Conservation (phyloP, 2,888 invertebrate genomes). For the Griposia aprilina region DNA sequence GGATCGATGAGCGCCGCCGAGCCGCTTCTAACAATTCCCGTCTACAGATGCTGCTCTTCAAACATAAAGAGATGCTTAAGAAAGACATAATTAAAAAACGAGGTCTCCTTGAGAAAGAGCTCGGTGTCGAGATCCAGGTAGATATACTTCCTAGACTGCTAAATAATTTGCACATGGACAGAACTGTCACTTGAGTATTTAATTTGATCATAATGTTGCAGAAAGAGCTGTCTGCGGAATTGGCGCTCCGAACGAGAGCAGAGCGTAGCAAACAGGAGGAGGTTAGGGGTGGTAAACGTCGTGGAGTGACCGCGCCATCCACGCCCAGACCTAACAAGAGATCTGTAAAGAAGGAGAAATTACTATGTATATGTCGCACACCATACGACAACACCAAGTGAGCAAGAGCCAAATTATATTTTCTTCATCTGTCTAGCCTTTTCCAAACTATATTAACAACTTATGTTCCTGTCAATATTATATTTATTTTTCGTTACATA, state of each 20-base stretch:
- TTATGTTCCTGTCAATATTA: neutral
- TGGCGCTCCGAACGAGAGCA: conserved; percentile 93
- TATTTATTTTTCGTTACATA: neutral
- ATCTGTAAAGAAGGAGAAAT: conserved; percentile 93
- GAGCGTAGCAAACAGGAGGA: conserved; percentile 93
- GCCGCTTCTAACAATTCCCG: conserved; percentile 90
- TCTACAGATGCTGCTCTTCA: conserved; percentile 94
- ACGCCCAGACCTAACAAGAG: conserved; percentile 78
- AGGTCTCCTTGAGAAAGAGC: conserved; percentile 96
- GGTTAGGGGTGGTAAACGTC: conserved; percentile 89
- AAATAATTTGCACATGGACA: neutral
- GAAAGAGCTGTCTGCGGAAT: conserved; percentile 94
- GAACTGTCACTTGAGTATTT: neutral
- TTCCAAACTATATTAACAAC: neutral
- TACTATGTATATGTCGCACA: conserved; percentile 97
- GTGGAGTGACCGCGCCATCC: conserved; percentile 74
- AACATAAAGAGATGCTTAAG: conserved; percentile 97
- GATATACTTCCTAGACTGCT: neutral
- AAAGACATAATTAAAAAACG: conserved; percentile 98
- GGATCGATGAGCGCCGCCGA: conserved; percentile 88
- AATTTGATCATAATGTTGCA: conserved; percentile 72
- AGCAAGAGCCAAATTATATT: conserved; percentile 70
- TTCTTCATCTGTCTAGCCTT: neutral
- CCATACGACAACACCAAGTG: conserved; percentile 98
- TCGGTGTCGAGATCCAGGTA: conserved; percentile 97